phyloP scores from a whole-genome alignment of 2,888 invertebrate species.

The Plebejus anna region DNA sequence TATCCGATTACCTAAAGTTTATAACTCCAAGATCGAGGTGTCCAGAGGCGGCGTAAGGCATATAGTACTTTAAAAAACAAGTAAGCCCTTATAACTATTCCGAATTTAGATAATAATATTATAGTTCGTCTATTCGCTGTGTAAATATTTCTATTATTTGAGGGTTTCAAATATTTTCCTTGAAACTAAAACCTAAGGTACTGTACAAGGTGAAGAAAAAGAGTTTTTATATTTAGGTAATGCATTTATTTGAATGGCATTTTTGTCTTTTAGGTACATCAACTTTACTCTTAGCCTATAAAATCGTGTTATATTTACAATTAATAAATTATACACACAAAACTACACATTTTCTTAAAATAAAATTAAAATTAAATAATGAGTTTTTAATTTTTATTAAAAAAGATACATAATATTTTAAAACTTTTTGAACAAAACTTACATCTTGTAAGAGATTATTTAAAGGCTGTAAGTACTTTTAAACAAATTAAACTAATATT shows the following conservation, averaged over 20 bases:
- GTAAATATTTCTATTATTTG: too few relatives aligned
- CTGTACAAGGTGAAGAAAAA: slow-evolving; percentile 28
- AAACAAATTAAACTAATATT: not conserved
- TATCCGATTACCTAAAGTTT: too few relatives aligned
- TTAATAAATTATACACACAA: slow-evolving; percentile 25
- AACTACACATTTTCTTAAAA: slow-evolving; percentile 2
- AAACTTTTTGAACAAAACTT: not conserved
- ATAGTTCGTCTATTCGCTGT: too few relatives aligned
- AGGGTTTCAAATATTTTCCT: too few relatives aligned
- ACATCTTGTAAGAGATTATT: not conserved
- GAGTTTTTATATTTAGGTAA: slow-evolving; percentile 35
- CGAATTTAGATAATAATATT: too few relatives aligned
- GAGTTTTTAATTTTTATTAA: not conserved
- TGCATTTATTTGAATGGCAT: slow-evolving; percentile 52
- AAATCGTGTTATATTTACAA: slow-evolving; percentile 58
- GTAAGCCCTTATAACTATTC: too few relatives aligned
- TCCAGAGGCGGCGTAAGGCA: too few relatives aligned
- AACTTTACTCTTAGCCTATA: slow-evolving; percentile 48
- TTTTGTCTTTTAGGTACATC: slow-evolving; percentile 59
- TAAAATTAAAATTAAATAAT: not conserved
- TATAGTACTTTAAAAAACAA: too few relatives aligned
- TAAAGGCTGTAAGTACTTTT: not conserved
- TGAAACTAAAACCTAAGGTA: not conserved
- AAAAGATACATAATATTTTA: not conserved
- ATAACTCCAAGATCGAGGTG: too few relatives aligned